Evolutionary conservation across 2,888 invertebrate genomes (phyloP).

Genomic region (Melanotus villosus): DNA sequence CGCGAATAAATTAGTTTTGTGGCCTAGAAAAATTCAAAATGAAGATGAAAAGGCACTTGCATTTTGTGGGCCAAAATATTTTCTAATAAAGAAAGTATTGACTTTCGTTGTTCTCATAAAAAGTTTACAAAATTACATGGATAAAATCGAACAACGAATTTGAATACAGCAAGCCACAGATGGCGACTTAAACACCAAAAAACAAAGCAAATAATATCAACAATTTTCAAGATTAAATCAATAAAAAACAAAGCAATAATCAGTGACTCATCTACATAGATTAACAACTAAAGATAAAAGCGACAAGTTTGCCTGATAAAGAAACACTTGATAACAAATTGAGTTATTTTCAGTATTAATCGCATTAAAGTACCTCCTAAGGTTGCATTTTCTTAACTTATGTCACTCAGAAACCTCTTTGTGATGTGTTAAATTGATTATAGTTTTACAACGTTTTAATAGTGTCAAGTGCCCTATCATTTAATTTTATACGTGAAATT

Average conservation of each 20-base stretch:
- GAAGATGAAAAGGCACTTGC: no score
- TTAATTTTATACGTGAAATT: conserved; percentile 20
- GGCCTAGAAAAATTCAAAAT: no score
- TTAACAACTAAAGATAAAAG: not conserved
- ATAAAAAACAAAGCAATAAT: not conserved
- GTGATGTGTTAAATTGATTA: conserved; percentile 17
- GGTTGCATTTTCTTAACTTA: conserved; percentile 1
- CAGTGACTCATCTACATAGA: not conserved
- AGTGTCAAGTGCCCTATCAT: conserved; percentile 2
- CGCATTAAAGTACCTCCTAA: conserved; percentile 13
- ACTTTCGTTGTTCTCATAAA: no score
- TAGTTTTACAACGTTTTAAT: conserved; percentile 11
- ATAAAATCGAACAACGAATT: no score
- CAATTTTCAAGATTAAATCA: not conserved
- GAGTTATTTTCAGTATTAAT: conserved; percentile 10
- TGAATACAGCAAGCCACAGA: no score
- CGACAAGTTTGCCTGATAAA: not conserved
- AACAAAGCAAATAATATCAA: no score
- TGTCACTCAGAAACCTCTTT: conserved; percentile 1
- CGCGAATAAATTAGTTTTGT: no score
- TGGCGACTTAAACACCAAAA: no score
- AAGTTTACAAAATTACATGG: no score
- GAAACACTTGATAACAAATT: conserved; percentile 1
- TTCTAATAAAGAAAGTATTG: no score
- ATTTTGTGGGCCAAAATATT: no score